phyloP scores from a whole-genome alignment of 1,140 invertebrate genomes.

The Saccostrea cuccullata region DNA sequence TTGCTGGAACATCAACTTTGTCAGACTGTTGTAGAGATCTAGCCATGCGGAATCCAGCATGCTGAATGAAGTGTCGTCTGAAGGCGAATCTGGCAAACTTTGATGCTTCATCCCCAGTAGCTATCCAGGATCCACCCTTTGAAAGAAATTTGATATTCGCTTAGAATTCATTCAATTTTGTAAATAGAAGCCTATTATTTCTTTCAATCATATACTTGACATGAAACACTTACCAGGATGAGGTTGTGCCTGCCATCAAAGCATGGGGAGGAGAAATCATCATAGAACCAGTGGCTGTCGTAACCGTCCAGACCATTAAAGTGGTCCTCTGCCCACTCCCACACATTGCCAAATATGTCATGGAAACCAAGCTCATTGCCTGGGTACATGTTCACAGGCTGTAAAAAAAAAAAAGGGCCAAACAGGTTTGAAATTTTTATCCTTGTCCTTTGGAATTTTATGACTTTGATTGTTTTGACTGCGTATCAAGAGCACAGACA shows the following conservation, averaged over 20 bases:
- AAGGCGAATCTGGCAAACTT: constrained; percentile 75
- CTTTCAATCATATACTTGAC: background rate
- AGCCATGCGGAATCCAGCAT: constrained; percentile 75
- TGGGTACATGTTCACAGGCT: constrained; percentile 76
- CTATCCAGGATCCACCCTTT: constrained; percentile 77
- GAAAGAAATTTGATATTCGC: constrained; percentile 36
- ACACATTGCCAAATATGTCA: constrained; percentile 78
- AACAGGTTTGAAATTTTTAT: background rate
- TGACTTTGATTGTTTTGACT: too few species aligned
- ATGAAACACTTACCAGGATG: constrained; percentile 68
- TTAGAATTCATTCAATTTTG: too few species aligned
- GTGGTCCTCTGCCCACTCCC: constrained; percentile 78
- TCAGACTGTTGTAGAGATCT: constrained; percentile 47
- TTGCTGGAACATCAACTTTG: constrained; percentile 59
- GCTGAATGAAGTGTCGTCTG: constrained; percentile 77
- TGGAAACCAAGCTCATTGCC: constrained; percentile 72
- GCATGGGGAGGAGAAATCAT: constrained; percentile 77
- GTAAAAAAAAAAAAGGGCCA: constrained; percentile 42
- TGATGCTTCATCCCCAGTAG: constrained; percentile 75
- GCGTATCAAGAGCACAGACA: too few species aligned
- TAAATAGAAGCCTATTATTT: background rate
- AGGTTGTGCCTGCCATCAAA: constrained; percentile 78
- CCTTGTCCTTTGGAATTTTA: background rate
- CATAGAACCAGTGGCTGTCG: constrained; percentile 73
- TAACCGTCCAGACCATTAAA: constrained; percentile 76